Base-by-base conservation (phyloP, 2,113 vertebrate species). In the Emydocephalus ijimae region DNA sequence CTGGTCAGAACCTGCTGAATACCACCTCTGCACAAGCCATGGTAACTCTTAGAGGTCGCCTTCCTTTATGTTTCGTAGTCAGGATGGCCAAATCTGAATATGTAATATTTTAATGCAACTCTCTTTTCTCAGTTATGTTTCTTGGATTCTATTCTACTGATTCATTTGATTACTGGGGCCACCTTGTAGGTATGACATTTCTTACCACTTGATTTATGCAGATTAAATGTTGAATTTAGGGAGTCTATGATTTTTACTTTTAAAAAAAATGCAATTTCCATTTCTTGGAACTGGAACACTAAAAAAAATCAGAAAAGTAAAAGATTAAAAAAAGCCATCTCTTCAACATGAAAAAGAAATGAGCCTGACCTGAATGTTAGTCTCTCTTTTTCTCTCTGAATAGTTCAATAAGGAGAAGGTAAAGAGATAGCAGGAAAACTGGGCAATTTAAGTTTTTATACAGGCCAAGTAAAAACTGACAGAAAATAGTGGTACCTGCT, bases 31-130 rank as follows among this genome's bases (percentile, higher is more conserved):
- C 48, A 50, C 48, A 50, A 95, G 64, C 94, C 94, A 95, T 94
- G 1, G 6, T 92, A 94, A 0, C 94, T 85, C 93, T 93, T 94
- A 94, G 91, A 92, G 92, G 92, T n/a, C 43, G 95, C 91, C 52
- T 89, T 85, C 93, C 95, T 94, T 93, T 24, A 23, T 90, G 24
- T 85, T 86, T 69, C 92, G 87, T 93, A 89, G 94, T 14, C 87
- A 91, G 94, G 57, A 90, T 91, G 93, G 91, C 43, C 61, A 94
- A 81, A 23, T 23, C 81, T 90, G 88, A 26, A 3, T n/a, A 88
- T 56, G 4, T 85, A 81, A 87, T 48, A 64, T 92, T 92, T 69
- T 90, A 85, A 59, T 61, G 0, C 88, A 92, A 92, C 34, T 3
- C 7, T 21, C 34, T 18, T 81, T 81, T 81, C 34, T 21, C 74